phyloP scores from a whole-genome alignment of 2,797 vertebrate genomes.

The Mastacembelus armatus region DNA sequence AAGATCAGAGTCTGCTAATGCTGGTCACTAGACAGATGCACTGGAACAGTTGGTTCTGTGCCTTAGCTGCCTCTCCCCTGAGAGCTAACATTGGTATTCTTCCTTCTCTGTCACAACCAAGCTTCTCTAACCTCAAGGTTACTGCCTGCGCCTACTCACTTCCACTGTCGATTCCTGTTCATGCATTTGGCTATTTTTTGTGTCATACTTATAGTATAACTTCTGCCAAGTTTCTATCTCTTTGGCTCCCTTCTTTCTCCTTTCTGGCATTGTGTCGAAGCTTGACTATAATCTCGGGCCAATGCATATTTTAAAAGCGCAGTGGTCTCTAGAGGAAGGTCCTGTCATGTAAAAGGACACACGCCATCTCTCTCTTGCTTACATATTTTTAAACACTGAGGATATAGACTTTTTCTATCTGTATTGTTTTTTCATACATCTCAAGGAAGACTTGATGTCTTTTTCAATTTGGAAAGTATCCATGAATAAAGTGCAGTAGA shows the following conservation, averaged over 20 bases:
- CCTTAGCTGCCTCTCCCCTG: slow-evolving; percentile 20
- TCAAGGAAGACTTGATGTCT: too few relatives aligned
- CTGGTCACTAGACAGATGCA: slow-evolving; percentile 31
- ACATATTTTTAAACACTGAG: slow-evolving; percentile 49
- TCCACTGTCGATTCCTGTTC: slow-evolving; percentile 25
- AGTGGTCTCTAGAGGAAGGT: slow-evolving; percentile 15
- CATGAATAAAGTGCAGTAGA: too few relatives aligned
- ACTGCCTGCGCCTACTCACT: slow-evolving; percentile 32
- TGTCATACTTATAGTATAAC: neutral
- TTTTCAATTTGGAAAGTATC: too few relatives aligned
- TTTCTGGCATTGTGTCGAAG: slow-evolving; percentile 11
- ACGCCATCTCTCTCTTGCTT: slow-evolving; percentile 20
- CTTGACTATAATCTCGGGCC: neutral
- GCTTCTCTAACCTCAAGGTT: slow-evolving; percentile 45
- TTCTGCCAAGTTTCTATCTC: neutral
- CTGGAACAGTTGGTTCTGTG: slow-evolving; percentile 41
- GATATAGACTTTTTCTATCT: neutral
- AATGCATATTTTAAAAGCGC: slow-evolving; percentile 31
- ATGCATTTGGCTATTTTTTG: slow-evolving; percentile 24
- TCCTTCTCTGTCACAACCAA: slow-evolving; percentile 17
- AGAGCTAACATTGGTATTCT: slow-evolving; percentile 33
- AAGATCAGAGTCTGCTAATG: slow-evolving; percentile 27
- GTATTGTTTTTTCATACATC: too few relatives aligned
- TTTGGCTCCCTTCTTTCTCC: slow-evolving; percentile 4
- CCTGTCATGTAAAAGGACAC: slow-evolving; percentile 14